Conservation (phyloP, 2,888 invertebrate species). For the Gerris lacustris region DNA sequence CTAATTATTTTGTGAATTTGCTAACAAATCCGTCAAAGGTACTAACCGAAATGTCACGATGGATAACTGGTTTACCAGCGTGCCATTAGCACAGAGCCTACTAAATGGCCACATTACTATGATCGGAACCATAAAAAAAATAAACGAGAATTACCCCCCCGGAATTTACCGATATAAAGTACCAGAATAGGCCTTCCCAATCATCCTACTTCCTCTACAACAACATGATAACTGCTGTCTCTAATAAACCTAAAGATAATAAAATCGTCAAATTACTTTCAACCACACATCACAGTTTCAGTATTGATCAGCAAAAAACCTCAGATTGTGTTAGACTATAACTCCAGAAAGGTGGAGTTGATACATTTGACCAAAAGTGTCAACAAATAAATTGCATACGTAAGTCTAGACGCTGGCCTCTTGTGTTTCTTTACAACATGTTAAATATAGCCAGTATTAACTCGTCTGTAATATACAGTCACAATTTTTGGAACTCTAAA, state of each 20-base stretch:
- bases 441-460: too few relatives aligned
- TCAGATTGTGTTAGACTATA: too few relatives aligned
- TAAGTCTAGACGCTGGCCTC: too few relatives aligned
- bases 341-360: too few relatives aligned
- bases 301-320: too few relatives aligned
- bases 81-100: slow-evolving; percentile 19
- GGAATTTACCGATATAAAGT: slow-evolving; percentile 30
- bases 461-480: too few relatives aligned
- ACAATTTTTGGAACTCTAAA: too few relatives aligned
- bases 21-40: slow-evolving; percentile 16
- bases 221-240: slow-evolving; percentile 29
- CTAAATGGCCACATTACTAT: slow-evolving; percentile 21
- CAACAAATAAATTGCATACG: too few relatives aligned
- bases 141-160: slow-evolving; percentile 32
- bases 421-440: too few relatives aligned
- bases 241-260: slow-evolving; percentile 28
- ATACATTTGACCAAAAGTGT: too few relatives aligned
- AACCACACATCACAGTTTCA: too few relatives aligned
- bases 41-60: slow-evolving; percentile 23
- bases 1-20: slow-evolving; percentile 15
- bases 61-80: slow-evolving; percentile 24
- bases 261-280: too few relatives aligned
- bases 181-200: slow-evolving; percentile 19
- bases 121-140: slow-evolving; percentile 25
- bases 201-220: slow-evolving; percentile 31